Base-by-base conservation (phyloP, 2,797 vertebrate species). In the Pangasius krempfi region DNA sequence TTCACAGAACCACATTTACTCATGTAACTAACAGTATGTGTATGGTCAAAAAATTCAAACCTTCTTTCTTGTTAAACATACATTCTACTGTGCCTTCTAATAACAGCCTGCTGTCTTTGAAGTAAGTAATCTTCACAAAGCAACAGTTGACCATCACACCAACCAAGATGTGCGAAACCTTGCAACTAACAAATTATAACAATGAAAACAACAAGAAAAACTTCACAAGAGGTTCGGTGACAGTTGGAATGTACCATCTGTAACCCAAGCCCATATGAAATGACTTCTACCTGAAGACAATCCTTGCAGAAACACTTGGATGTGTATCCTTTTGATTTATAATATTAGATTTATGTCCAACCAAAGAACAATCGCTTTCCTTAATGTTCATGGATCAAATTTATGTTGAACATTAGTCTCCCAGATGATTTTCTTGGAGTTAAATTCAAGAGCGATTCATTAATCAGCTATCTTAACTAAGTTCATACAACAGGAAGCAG, bases 361-460 rank as follows among this genome's bases (percentile, higher is more conserved):
- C 50, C 50, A 56, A 66, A 88, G 20, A 70, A 64, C 58, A 88
- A 68, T 58, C 40, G 86, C 90, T 88, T 72, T 78, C 68, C 75
- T 86, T 90, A 89, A 89, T 87, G 90, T 89, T 88, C 73, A 27
- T 52, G 40, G 73, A 90, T 89, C 86, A 79, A 78, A 91, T 89
- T 92, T 89, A 92, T 92, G 88, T 91, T 81, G 44, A 85, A 88
- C 78, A 84, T 86, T 78, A 89, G 60, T 87, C 86, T 89, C 79
- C 86, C 72, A 72, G 80, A 86, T 86, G 33, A 87, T 89, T 90
- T 84, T 89, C 88, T 91, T 92, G 89, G 90, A 91, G 86, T 76
- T 88, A 89, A 86, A 88, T 90, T 87, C 86, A 90, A 90, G 84
- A 80, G 83, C 54, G 88, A 89, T 87, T 84, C 91, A 91, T 91